Evolutionary conservation across 1,140 invertebrate species (phyloP).

Genomic region (Caerostris darwini): DNA sequence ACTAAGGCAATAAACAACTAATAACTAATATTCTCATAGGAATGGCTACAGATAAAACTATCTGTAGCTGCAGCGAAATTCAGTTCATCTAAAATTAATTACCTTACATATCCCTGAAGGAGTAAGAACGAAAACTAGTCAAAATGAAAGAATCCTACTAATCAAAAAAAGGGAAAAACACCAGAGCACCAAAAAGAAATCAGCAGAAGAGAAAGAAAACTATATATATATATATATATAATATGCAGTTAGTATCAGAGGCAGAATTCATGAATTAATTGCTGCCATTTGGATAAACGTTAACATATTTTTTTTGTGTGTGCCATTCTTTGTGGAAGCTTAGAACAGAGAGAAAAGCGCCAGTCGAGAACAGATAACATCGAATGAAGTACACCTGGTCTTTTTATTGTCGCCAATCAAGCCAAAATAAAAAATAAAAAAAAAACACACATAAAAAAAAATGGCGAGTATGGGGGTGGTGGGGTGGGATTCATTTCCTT

Average conservation of each 20-base stretch:
- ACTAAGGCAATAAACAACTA: not conserved
- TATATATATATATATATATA: not conserved
- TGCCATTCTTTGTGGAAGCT: not conserved
- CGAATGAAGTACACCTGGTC: slow-evolving; percentile 52
- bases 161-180: not conserved
- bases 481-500: slow-evolving; percentile 15
- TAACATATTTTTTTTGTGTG: slow-evolving; percentile 48
- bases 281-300: slow-evolving; percentile 47
- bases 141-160: not conserved
- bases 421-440: slow-evolving; percentile 39
- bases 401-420: slow-evolving; percentile 69
- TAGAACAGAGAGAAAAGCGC: not conserved
- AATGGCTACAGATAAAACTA: not conserved
- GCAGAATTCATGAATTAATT: slow-evolving; percentile 55
- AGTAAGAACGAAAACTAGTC: not conserved
- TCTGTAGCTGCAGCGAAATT: not conserved
- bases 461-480: not conserved
- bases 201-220: not conserved
- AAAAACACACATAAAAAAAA: not conserved
- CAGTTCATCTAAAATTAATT: slow-evolving; percentile 10
- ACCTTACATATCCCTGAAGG: not conserved
- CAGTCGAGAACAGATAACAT: slow-evolving; percentile 25
- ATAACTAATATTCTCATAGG: not conserved
- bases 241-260: slow-evolving; percentile 35
- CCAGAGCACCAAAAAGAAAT: not conserved